Conservation (phyloP, 2,113 vertebrate species). For the Pseudonaja textilis region DNA sequence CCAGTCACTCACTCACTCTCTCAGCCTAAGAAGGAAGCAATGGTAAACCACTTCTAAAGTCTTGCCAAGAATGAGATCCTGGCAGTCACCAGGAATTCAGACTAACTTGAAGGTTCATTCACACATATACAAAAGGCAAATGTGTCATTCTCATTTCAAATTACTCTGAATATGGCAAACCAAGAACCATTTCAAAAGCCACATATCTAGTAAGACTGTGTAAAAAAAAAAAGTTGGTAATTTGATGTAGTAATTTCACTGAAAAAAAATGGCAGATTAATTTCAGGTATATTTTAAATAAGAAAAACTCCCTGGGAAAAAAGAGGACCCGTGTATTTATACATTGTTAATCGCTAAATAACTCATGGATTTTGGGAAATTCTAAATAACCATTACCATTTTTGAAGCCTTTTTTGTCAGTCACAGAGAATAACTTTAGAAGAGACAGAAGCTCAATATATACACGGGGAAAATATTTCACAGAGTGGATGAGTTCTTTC, state of each 20-base stretch:
- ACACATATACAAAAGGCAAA: neutral
- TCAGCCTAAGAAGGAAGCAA: neutral
- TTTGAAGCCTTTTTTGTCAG: neutral
- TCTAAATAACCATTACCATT: neutral
- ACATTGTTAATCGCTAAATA: neutral
- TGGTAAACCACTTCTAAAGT: neutral
- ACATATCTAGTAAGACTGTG: no score
- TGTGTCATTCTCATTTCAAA: neutral
- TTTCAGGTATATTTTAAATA: neutral
- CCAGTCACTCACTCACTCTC: neutral
- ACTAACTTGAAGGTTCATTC: neutral
- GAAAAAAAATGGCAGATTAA: neutral
- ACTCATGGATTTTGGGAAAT: neutral
- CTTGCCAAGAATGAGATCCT: neutral
- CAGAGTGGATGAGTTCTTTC: neutral
- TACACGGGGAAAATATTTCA: neutral
- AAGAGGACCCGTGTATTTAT: neutral
- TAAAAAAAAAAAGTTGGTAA: neutral
- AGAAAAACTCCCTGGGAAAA: neutral
- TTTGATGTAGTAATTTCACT: neutral
- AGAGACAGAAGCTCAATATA: neutral
- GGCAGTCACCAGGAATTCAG: neutral
- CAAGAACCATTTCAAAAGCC: neutral
- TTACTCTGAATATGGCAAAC: neutral
- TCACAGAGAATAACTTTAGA: neutral